Conservation (phyloP, 2,113 vertebrate genomes). For the Phaethon lepturus region DNA sequence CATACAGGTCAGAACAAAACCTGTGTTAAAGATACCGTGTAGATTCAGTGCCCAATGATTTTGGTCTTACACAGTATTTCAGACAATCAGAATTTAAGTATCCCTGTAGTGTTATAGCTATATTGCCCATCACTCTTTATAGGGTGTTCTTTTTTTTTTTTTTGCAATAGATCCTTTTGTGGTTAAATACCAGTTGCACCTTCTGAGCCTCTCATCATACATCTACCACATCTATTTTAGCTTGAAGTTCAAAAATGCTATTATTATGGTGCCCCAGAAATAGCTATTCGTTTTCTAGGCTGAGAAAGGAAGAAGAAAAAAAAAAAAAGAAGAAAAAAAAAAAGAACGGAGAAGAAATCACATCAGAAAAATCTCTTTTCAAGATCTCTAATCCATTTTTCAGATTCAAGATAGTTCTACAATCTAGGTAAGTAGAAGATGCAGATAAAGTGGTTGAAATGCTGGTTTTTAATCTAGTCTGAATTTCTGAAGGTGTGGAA, state of each 20-base stretch:
- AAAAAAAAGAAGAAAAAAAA: background rate
- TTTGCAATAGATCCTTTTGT: background rate
- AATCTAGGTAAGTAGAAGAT: background rate
- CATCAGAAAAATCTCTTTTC: background rate
- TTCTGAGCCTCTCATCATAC: background rate
- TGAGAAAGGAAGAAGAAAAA: background rate
- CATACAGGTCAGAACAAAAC: background rate
- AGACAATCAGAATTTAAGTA: background rate
- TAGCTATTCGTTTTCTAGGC: background rate
- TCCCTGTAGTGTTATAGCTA: background rate
- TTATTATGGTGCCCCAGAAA: background rate
- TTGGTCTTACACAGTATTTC: background rate
- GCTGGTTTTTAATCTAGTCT: background rate
- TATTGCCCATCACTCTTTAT: background rate
- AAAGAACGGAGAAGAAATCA: background rate
- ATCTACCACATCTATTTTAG: background rate
- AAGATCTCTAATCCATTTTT: background rate
- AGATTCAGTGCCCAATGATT: background rate
- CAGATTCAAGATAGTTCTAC: background rate
- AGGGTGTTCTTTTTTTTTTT: background rate
- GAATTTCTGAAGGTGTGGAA: background rate
- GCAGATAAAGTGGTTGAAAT: background rate
- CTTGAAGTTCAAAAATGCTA: background rate
- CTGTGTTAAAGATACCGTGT: fast-evolving
- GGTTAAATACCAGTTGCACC: background rate